A percentile compares a stretch with the other conserved stretches of the same genome.
Evolutionary conservation across 2,888 invertebrate genomes (phyloP).

Genomic region (Resseliella maxima): DNA sequence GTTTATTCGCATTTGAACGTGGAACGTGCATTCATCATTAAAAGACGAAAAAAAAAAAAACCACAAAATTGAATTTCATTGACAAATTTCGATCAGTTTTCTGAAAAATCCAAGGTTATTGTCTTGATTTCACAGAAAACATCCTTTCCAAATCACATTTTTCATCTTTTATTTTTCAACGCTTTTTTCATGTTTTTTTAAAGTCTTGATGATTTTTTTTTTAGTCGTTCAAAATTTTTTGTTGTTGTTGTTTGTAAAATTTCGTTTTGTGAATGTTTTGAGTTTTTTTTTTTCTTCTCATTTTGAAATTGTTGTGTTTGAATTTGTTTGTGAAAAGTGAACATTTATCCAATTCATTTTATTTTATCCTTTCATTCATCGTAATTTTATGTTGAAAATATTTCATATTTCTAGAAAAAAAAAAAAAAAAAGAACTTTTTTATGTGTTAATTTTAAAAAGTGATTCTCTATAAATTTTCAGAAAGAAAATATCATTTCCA

Average conservation of each 20-base stretch:
- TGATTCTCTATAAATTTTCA: constrained; percentile 14
- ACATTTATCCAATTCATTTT: neutral
- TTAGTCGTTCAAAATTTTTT: neutral
- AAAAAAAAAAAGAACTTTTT: neutral
- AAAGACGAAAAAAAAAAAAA: too few relatives aligned
- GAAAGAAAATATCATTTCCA: neutral
- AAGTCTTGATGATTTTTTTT: neutral
- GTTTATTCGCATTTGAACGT: too few relatives aligned
- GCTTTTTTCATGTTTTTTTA: neutral
- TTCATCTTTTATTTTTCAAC: neutral
- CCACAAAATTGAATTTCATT: neutral
- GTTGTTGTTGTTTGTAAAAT: neutral
- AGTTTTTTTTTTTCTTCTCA: constrained; percentile 5
- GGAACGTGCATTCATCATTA: too few relatives aligned
- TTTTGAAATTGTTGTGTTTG: constrained; percentile 3
- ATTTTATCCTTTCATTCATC: neutral
- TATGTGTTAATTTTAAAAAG: neutral
- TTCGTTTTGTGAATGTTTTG: neutral
- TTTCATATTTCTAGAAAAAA: neutral
- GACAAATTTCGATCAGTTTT: constrained; percentile 38
- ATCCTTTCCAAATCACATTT: neutral
- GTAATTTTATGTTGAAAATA: neutral
- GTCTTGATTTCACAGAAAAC: constrained; percentile 34
- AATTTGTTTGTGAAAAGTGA: constrained; percentile 40
- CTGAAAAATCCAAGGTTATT: constrained; percentile 31